These are phyloP conservation scores for Rambutsinella grinnellia DNA, from an alignment of 2,888 invertebrate genomes.

Conservation along the genomic window DNA sequence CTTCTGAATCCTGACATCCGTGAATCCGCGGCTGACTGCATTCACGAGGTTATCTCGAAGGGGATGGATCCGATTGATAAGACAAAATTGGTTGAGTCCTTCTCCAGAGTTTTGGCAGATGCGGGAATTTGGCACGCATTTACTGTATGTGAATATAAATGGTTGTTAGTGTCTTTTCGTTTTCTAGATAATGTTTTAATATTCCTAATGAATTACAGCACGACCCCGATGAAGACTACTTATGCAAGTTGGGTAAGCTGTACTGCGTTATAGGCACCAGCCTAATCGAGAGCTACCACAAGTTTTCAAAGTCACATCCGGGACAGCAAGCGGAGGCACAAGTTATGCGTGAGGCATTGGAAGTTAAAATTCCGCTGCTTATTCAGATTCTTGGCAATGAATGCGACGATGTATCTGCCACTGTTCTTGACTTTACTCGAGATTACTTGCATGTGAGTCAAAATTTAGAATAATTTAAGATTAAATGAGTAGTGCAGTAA, in stretches of 20 bases:
- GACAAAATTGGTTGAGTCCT: conserved; percentile 69
- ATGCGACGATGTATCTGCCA: conserved; percentile 72
- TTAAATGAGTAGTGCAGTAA: not conserved
- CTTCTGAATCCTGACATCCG: conserved; percentile 68
- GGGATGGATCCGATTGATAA: conserved; percentile 75
- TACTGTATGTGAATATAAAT: conserved; percentile 27
- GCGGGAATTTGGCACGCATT: conserved; percentile 60
- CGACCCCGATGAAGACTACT: conserved; percentile 71
- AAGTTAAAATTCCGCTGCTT: conserved; percentile 70
- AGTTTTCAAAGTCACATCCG: conserved; percentile 66
- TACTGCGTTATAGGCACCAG: conserved; percentile 72
- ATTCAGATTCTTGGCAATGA: conserved; percentile 71
- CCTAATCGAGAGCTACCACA: conserved; percentile 71
- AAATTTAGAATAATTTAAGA: not conserved
- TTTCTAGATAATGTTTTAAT: not conserved
- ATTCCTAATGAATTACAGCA: conserved; percentile 69
- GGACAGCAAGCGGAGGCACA: conserved; percentile 46
- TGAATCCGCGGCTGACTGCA: conserved; percentile 72
- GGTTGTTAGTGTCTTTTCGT: not conserved
- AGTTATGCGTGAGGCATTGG: conserved; percentile 67
- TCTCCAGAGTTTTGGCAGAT: conserved; percentile 54
- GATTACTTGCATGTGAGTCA: conserved; percentile 70
- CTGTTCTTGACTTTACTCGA: conserved; percentile 71
- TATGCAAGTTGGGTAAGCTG: conserved; percentile 71
- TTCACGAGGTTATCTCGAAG: conserved; percentile 72